These are phyloP conservation scores for Isichthys henryi DNA, from an alignment of 2,113 vertebrate species.

Conservation along the genomic window DNA sequence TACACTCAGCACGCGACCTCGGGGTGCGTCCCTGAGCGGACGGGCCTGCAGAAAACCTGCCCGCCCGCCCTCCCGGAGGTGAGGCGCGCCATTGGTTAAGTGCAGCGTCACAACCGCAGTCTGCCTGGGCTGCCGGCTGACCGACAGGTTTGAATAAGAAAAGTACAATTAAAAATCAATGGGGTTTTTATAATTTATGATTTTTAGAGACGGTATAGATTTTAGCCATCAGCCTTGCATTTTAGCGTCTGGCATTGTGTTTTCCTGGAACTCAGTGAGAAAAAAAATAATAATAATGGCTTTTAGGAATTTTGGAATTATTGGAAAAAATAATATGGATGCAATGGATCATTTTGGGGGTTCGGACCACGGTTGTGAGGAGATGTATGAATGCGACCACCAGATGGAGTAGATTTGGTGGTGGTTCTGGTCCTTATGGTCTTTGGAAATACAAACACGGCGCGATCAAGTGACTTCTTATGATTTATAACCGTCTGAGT, in stretches of 20 bases:
- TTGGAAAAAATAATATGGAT: constrained; percentile 44
- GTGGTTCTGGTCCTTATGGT: background rate
- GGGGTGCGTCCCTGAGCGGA: constrained; percentile 38
- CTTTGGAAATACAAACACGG: constrained; percentile 19
- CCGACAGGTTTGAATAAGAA: constrained; percentile 50
- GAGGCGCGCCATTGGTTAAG: constrained; percentile 51
- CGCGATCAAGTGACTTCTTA: background rate
- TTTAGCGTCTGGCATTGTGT: constrained; percentile 47
- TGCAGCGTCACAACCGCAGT: constrained; percentile 53
- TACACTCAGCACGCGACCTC: constrained; percentile 45
- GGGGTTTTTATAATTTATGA: constrained; percentile 66
- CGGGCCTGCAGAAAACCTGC: constrained; percentile 37
- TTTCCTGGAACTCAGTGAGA: constrained; percentile 51
- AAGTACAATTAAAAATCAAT: constrained; percentile 37
- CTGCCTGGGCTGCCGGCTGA: constrained; percentile 47
- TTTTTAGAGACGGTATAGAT: constrained; percentile 55
- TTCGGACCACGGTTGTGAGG: constrained; percentile 13
- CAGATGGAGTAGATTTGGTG: constrained; percentile 21
- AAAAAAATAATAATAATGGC: constrained; percentile 37
- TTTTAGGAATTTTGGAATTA: constrained; percentile 44
- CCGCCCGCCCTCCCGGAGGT: constrained; percentile 42
- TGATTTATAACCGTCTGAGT: background rate
- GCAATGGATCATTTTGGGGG: constrained; percentile 27
- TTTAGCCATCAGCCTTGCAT: constrained; percentile 49
- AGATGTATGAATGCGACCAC: constrained; percentile 10